A percentile compares a stretch with the other conserved stretches of the same genome.
Evolutionary conservation across 2,113 vertebrate genomes (phyloP).

Genomic region (Megaptera novaeangliae): DNA sequence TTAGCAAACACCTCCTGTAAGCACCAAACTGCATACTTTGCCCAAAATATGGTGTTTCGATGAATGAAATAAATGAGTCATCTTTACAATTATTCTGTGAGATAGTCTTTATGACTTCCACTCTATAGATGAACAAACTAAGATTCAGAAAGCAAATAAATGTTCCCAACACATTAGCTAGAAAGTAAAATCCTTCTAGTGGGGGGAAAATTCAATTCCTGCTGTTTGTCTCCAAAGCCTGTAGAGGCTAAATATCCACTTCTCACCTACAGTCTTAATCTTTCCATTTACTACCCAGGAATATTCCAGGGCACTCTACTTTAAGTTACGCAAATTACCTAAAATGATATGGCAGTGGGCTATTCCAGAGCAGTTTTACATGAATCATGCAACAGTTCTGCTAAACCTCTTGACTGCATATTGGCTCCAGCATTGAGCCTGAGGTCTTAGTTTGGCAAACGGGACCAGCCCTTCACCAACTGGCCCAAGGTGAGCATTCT

Average conservation of each 20-base stretch:
- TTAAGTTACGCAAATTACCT: neutral
- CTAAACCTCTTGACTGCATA: neutral
- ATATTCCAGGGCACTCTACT: neutral
- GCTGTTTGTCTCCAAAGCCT: neutral
- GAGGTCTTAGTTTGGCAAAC: neutral
- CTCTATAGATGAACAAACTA: neutral
- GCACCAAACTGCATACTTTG: neutral
- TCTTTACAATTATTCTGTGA: neutral
- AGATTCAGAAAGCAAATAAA: neutral
- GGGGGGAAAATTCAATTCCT: neutral
- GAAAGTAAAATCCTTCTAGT: neutral
- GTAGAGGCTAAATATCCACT: neutral
- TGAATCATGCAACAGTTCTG: accelerated
- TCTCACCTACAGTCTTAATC: neutral
- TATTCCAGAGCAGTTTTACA: neutral
- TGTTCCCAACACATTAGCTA: neutral
- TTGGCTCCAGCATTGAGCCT: neutral
- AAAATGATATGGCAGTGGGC: neutral
- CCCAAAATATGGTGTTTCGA: neutral
- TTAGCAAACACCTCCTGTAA: neutral
- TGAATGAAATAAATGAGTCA: neutral
- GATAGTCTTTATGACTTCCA: neutral
- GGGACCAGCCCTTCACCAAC: neutral
- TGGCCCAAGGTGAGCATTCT: neutral
- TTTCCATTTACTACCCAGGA: neutral